Evolutionary conservation across 2,113 vertebrate genomes (phyloP).

Genomic region (Henicopernis longicauda): DNA sequence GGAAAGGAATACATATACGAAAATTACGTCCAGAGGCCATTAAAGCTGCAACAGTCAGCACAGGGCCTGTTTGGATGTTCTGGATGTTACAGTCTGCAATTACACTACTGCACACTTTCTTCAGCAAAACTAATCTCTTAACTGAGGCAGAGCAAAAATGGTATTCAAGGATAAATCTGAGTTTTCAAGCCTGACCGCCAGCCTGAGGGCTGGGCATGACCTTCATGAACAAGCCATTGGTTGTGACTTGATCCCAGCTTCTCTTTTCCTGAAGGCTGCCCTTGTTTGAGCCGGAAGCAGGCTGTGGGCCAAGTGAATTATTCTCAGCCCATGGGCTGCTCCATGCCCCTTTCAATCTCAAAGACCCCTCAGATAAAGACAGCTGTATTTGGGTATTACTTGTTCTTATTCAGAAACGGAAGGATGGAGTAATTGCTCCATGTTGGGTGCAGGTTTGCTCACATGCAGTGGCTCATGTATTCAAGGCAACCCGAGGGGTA

Average conservation of each 20-base stretch:
- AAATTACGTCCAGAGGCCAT: neutral
- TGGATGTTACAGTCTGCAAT: neutral
- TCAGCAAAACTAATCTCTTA: neutral
- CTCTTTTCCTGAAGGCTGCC: neutral
- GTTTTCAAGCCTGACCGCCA: neutral
- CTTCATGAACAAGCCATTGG: neutral
- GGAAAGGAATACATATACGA: neutral
- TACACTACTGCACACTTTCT: neutral
- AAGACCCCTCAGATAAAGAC: neutral
- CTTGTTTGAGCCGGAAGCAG: neutral
- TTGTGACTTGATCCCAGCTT: neutral
- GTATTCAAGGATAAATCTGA: neutral
- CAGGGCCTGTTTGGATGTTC: neutral
- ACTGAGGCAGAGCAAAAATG: neutral
- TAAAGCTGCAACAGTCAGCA: neutral
- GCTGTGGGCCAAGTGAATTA: neutral
- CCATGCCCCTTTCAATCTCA: neutral
- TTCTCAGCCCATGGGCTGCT: neutral
- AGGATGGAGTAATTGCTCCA: neutral
- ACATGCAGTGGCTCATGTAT: fast-evolving
- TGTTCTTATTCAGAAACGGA: fast-evolving
- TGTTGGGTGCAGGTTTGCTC: neutral
- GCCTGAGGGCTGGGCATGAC: neutral
- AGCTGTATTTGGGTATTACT: neutral
- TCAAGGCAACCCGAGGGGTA: fast-evolving